Evolutionary conservation across 1,140 invertebrate genomes (phyloP).

Genomic region (Pseudomyrmex gracilis): DNA sequence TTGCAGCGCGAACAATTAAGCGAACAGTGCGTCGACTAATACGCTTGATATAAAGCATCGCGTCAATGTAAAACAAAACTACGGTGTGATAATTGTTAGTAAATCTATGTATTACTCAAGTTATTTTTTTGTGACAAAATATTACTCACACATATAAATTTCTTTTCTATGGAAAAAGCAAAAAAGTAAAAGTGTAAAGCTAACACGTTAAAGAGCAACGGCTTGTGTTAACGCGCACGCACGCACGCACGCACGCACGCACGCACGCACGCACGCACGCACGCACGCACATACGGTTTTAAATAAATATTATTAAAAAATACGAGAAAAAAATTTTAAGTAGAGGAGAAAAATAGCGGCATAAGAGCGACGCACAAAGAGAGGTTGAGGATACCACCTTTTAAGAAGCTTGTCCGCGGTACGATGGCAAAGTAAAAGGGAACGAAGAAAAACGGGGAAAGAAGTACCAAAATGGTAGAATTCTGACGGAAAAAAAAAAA

Average conservation of each 20-base stretch:
- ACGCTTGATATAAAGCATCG: conserved; percentile 6
- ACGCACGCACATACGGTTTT: not conserved
- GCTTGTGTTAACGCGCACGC: conserved; percentile 18
- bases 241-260: no score
- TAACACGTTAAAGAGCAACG: conserved; percentile 15
- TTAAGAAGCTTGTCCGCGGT: conserved; percentile 42
- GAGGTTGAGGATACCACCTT: conserved; percentile 17
- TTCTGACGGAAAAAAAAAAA: conserved; percentile 52
- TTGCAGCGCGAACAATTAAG: conserved; percentile 49
- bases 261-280: not conserved
- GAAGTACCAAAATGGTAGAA: conserved; percentile 38
- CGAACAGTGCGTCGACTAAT: conserved; percentile 37
- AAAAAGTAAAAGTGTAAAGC: conserved; percentile 16
- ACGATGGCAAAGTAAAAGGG: conserved; percentile 37
- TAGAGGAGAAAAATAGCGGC: conserved; percentile 19
- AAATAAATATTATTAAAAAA: conserved; percentile 60
- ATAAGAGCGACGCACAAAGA: conserved; percentile 23
- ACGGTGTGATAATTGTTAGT: conserved; percentile 35
- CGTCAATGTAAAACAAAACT: conserved; percentile 42
- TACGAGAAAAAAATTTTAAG: conserved; percentile 40
- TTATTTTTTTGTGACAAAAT: not conserved
- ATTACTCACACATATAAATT: no score
- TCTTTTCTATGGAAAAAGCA: not conserved
- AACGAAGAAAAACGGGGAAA: conserved; percentile 20
- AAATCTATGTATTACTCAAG: conserved; percentile 18